These are phyloP conservation scores for Notoglanidium macrostoma DNA, from an alignment of 2,797 vertebrate genomes.

Conservation along the genomic window DNA sequence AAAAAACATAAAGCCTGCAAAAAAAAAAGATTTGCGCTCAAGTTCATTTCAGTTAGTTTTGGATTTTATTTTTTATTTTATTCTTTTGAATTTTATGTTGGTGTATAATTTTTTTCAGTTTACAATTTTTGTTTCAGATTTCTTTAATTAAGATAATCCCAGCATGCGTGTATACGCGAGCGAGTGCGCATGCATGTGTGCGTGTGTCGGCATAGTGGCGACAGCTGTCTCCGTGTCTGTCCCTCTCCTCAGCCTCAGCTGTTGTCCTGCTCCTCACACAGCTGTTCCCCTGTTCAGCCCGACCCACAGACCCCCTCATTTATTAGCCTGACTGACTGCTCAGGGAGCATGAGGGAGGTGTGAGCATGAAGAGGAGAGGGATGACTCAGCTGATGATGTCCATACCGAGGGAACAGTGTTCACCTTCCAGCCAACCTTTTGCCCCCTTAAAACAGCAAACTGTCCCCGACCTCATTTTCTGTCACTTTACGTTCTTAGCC, in stretches of 20 bases:
- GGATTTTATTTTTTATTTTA: background rate
- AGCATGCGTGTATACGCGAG: background rate
- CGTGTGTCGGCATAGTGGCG: conserved; percentile 61
- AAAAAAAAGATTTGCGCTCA: background rate
- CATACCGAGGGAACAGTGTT: conserved; percentile 49
- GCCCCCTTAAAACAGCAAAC: conserved; percentile 34
- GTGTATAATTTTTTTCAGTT: background rate
- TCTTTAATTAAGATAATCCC: background rate
- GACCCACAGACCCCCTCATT: conserved; percentile 81
- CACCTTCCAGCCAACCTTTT: conserved; percentile 50
- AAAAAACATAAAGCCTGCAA: background rate
- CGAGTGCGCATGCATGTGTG: conserved; percentile 4
- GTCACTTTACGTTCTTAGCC: background rate
- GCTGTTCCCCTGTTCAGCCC: conserved; percentile 82
- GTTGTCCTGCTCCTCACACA: conserved; percentile 87
- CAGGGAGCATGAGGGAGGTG: conserved; percentile 40
- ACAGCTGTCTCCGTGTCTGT: conserved; percentile 84
- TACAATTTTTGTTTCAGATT: background rate
- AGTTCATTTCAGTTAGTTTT: background rate
- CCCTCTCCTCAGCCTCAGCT: conserved; percentile 85
- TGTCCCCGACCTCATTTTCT: conserved; percentile 17
- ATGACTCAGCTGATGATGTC: conserved; percentile 75
- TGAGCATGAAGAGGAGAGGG: conserved; percentile 60
- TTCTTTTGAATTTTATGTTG: too few species aligned
- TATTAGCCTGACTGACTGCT: conserved; percentile 72